A percentile compares a stretch with the other conserved stretches of the same genome.
Evolutionary conservation across 2,113 vertebrate genomes (phyloP).

Genomic region (Aythya baeri): DNA sequence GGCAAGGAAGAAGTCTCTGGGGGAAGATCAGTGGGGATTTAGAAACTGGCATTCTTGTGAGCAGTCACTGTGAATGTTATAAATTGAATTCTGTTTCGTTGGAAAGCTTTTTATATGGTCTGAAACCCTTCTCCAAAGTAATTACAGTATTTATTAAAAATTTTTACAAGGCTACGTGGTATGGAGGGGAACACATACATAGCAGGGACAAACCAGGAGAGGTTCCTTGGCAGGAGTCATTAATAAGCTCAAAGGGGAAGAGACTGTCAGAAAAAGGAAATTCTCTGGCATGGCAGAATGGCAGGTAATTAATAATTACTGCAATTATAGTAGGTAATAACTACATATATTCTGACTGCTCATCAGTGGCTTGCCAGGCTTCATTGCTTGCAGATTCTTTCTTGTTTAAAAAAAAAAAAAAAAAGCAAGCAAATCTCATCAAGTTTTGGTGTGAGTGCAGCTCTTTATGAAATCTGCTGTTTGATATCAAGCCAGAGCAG

Average conservation of each 20-base stretch:
- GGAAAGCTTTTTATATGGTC: background rate
- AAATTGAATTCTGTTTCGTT: background rate
- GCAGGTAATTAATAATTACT: slow-evolving; percentile 54
- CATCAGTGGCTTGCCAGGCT: slow-evolving; percentile 7
- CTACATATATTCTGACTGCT: background rate
- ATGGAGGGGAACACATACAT: background rate
- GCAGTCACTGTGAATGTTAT: background rate
- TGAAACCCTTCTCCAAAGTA: background rate
- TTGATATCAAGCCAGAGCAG: background rate
- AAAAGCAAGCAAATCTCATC: background rate
- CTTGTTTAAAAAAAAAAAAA: background rate
- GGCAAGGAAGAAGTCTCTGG: background rate
- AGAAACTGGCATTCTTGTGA: background rate
- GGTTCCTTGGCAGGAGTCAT: background rate
- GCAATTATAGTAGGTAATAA: slow-evolving; percentile 25
- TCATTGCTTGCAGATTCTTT: background rate
- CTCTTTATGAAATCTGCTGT: background rate
- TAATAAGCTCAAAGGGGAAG: slow-evolving; percentile 29
- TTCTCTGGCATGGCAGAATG: background rate
- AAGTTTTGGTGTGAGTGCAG: background rate
- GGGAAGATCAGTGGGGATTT: background rate
- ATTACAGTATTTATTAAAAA: background rate
- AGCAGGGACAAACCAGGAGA: background rate
- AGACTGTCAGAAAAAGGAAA: slow-evolving; percentile 53
- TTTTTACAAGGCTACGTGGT: background rate